Base-by-base conservation (phyloP, 2,888 invertebrate genomes). In the Hirudinaria manillensis region DNA sequence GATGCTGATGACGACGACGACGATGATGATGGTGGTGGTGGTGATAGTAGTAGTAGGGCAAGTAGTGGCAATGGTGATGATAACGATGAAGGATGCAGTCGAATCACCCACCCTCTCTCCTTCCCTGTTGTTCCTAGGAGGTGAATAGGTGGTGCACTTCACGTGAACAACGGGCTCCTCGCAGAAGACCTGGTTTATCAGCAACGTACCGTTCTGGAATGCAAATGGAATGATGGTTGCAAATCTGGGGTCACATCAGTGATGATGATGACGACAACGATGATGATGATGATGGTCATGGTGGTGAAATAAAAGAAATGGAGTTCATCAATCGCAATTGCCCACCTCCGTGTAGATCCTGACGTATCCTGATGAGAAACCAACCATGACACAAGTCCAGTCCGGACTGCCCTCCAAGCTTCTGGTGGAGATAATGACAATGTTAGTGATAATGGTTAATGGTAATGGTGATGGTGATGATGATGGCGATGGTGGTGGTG, bases 301-400 rank as follows among this genome's bases (percentile, higher is more conserved):
- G 13, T 61, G 21, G 24, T n/a, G 34, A 29, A n/a, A 53, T 53
- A 71, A 71, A 36, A 71, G 19, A 53, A 72, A 29, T 3, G 16
- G 29, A 19, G 3, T 27, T 2, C 16, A 19, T 32, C 24, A 4
- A 10, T n/a, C 51, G 24, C 36, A 21, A 3, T 6, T 16, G 7
- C 27, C 45, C 79, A 84, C 84, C 82, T 96, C 94, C 1, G 93
- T 93, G 83, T 93, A 95, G 86, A 95, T 93, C 78, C 91, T 88
- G 19, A 96, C 88, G 86, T 88, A 89, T 27, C 97, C 97, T 79
- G 92, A 91, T 80, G 89, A 90, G 81, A 92, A 91, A 21, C 96
- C 97, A 76, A 94, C 89, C 77, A 91, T 89, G 77, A 96, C 89
- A 83, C 94, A 94, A 21, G 93, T 94, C 96, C 96, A 97, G 84